Conservation (phyloP, 2,888 invertebrate species). For the Tinea semifulvella region DNA sequence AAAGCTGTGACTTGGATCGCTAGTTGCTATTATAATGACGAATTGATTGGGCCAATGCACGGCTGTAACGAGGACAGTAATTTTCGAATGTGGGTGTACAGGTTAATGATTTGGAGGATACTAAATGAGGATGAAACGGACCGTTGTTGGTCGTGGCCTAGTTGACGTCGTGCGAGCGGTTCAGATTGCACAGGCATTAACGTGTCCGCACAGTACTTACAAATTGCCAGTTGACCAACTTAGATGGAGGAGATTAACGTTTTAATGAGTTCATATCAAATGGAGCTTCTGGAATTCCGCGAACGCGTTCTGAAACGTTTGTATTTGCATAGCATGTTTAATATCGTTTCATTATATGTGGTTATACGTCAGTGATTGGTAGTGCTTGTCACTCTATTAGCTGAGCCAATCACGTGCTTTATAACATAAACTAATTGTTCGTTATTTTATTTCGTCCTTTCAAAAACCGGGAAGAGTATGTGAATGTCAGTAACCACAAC, state of each 20-base stretch:
- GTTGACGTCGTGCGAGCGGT: conserved; percentile 21
- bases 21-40: conserved; percentile 52
- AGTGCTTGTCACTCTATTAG: too few species aligned
- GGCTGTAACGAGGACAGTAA: conserved; percentile 40
- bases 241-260: conserved; percentile 12
- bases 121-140: conserved; percentile 33
- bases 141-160: conserved; percentile 49
- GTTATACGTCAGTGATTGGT: too few species aligned
- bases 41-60: conserved; percentile 53
- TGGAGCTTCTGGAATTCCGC: conserved; percentile 5
- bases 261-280: conserved; percentile 8
- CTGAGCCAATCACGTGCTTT: too few species aligned
- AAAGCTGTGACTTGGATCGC: too few species aligned
- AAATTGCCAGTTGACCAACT: conserved; percentile 32
- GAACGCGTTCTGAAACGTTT: neutral
- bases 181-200: neutral
- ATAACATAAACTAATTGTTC: too few species aligned
- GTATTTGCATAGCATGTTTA: neutral
- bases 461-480: too few species aligned
- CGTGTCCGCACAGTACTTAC: conserved; percentile 15
- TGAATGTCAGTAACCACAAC: too few species aligned
- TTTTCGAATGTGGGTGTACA: conserved; percentile 47
- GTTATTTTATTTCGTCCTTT: too few species aligned
- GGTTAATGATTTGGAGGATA: conserved; percentile 45
- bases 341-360: too few species aligned